phyloP scores from a whole-genome alignment of 2,797 vertebrate species.

The Pseudocheirus occidentalis region DNA sequence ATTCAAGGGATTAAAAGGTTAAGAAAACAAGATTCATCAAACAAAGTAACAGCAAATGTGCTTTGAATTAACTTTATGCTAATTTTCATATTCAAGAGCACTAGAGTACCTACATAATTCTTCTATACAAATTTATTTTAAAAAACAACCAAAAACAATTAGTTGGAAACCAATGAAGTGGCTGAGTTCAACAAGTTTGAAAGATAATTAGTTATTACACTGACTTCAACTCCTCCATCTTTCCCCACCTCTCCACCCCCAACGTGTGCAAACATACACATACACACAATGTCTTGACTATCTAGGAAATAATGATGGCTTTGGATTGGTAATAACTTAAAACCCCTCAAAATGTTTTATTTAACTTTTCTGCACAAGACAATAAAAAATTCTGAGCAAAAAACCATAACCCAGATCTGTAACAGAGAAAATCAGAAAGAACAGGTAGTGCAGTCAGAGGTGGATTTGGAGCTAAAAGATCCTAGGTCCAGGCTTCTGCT shows the following conservation, averaged over 20 bases:
- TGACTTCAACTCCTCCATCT: neutral
- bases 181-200: slow-evolving; percentile 37
- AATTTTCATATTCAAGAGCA: slow-evolving; percentile 21
- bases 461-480: neutral
- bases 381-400: neutral
- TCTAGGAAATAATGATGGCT: slow-evolving; percentile 24
- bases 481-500: neutral
- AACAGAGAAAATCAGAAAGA: neutral
- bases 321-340: slow-evolving; percentile 43
- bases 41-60: slow-evolving; percentile 13
- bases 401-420: neutral
- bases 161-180: slow-evolving; percentile 28
- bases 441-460: neutral
- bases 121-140: neutral
- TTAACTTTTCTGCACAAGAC: neutral
- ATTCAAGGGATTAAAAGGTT: slow-evolving; percentile 23
- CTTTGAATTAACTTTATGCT: slow-evolving; percentile 39
- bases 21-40: neutral
- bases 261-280: neutral
- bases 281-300: slow-evolving; percentile 31
- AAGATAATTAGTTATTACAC: slow-evolving; percentile 45
- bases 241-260: neutral
- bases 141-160: slow-evolving; percentile 11
- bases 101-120: slow-evolving; percentile 7
- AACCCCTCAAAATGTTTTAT: slow-evolving; percentile 6